Conservation (phyloP, 1,140 invertebrate species). For the Monomorium pharaonis region DNA sequence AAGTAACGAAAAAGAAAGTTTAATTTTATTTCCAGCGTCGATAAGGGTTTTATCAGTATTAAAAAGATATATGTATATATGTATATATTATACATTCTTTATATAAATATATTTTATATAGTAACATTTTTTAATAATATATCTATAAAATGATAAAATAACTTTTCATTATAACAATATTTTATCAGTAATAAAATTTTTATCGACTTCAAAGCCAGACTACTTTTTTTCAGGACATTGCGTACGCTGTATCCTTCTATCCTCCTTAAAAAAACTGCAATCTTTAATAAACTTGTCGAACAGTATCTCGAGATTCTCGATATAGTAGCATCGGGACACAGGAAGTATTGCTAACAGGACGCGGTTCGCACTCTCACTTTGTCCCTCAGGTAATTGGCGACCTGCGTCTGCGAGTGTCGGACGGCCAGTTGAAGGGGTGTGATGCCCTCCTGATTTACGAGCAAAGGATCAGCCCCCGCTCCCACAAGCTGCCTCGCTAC, state of each 20-base stretch:
- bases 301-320: constrained; percentile 21
- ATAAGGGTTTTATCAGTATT: constrained; percentile 20
- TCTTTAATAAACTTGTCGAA: constrained; percentile 23
- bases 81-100: not conserved
- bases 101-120: constrained; percentile 21
- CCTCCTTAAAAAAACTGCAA: constrained; percentile 52
- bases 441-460: constrained; percentile 90
- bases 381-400: constrained; percentile 87
- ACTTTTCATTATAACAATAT: constrained; percentile 17
- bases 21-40: not conserved
- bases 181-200: constrained; percentile 4
- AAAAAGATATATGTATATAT: constrained; percentile 21
- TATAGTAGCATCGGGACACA: not conserved
- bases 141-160: constrained; percentile 40
- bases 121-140: constrained; percentile 21
- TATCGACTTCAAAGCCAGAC: not conserved
- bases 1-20: not conserved
- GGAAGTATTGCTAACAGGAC: constrained; percentile 67
- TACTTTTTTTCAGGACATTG: not conserved
- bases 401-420: constrained; percentile 86
- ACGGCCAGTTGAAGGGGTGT: constrained; percentile 89
- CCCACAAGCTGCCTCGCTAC: constrained; percentile 92
- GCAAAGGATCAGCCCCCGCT: constrained; percentile 89
- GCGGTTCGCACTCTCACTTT: constrained; percentile 79
- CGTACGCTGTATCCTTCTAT: constrained; percentile 22